phyloP scores from a whole-genome alignment of 2,797 vertebrate genomes.

The Bufotes viridis region DNA sequence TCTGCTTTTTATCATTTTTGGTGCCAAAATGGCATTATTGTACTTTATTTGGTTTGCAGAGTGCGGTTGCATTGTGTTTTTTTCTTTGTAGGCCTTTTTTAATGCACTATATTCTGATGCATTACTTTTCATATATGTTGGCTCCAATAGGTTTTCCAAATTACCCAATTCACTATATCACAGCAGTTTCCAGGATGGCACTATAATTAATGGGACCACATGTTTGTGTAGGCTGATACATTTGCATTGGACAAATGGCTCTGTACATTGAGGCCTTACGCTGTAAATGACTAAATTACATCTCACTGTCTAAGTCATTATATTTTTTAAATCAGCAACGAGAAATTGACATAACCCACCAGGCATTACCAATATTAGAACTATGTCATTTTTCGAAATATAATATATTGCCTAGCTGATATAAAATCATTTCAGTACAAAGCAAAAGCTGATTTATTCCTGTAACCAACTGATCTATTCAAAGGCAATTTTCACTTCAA shows the following conservation, averaged over 20 bases:
- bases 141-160: not conserved
- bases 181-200: not conserved
- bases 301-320: conserved; percentile 3
- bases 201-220: not conserved
- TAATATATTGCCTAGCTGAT: conserved; percentile 16
- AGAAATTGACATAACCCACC: conserved; percentile 1
- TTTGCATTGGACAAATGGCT: not conserved
- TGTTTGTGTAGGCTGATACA: not conserved
- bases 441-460: conserved; percentile 36
- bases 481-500: conserved; percentile 53
- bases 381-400: conserved; percentile 17
- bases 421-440: conserved; percentile 22
- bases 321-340: conserved; percentile 17
- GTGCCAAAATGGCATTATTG: no score
- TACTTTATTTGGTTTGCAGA: no score
- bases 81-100: not conserved
- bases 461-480: conserved; percentile 38
- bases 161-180: not conserved
- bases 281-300: conserved; percentile 1
- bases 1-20: no score
- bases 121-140: not conserved
- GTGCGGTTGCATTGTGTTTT: no score
- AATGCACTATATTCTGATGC: not conserved
- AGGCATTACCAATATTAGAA: not conserved
- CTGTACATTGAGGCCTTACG: not conserved